A percentile compares a stretch with the other conserved stretches of the same genome.
Conservation (phyloP, 2,888 invertebrate species). For the Venusia cambrica region DNA sequence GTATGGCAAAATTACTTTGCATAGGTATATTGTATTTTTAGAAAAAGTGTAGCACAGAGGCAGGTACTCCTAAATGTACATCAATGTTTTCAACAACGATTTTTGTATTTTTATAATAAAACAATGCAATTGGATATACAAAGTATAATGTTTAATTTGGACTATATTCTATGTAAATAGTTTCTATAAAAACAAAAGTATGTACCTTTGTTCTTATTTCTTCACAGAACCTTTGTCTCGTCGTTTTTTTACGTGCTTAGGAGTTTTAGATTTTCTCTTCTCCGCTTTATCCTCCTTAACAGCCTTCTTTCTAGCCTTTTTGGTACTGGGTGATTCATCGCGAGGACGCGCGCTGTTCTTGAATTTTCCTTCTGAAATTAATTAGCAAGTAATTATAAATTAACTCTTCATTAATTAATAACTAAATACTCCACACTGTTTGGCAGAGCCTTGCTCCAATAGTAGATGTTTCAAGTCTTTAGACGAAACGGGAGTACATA, state of each 20-base stretch:
- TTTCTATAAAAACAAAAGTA: conserved; percentile 2
- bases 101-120: conserved; percentile 22
- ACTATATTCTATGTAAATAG: conserved; percentile 3
- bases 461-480: too few species aligned
- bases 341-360: conserved; percentile 85
- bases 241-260: conserved; percentile 96
- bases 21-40: too few species aligned
- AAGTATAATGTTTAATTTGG: conserved; percentile 12
- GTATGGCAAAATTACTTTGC: too few species aligned
- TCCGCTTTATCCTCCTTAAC: conserved; percentile 94
- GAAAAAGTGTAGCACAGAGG: too few species aligned
- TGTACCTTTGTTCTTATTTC: conserved; percentile 42
- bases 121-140: conserved; percentile 3
- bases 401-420: too few species aligned
- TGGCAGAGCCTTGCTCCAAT: too few species aligned
- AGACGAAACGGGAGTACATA: too few species aligned
- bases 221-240: conserved; percentile 84
- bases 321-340: conserved; percentile 90
- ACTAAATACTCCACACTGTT: too few species aligned
- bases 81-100: conserved; percentile 4
- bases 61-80: background rate
- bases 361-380: conserved; percentile 79
- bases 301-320: conserved; percentile 91
- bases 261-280: conserved; percentile 92
- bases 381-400: too few species aligned